Conservation (phyloP, 2,888 invertebrate species). For the Aphodius granarius region DNA sequence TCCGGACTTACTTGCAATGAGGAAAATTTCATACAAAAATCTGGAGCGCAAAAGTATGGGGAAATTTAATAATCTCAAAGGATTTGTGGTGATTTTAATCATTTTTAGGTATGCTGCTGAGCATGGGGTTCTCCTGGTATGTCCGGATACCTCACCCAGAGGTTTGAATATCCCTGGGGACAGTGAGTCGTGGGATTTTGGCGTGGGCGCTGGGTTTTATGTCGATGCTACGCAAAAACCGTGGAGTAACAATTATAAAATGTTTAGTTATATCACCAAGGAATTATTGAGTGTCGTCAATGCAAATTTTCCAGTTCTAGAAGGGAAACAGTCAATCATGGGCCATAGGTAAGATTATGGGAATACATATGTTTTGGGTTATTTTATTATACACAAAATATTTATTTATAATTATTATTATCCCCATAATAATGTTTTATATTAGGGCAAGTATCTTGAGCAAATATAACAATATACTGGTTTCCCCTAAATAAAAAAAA, state of each 20-base stretch:
- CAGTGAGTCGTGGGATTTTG: constrained; percentile 92
- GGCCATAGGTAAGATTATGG: constrained; percentile 69
- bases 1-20: constrained; percentile 94
- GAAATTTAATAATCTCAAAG: background rate
- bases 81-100: background rate
- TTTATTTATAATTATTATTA: no score
- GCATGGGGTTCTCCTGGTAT: constrained; percentile 83
- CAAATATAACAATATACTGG: no score
- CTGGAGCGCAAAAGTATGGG: constrained; percentile 81
- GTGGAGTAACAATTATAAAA: constrained; percentile 90
- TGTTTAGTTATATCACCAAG: constrained; percentile 92
- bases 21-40: constrained; percentile 93
- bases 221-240: constrained; percentile 89
- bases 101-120: constrained; percentile 73
- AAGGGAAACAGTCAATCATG: constrained; percentile 72
- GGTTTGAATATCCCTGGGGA: constrained; percentile 88
- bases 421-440: no score
- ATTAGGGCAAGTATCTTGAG: no score
- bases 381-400: no score
- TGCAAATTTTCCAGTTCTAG: constrained; percentile 69
- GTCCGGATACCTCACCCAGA: constrained; percentile 95
- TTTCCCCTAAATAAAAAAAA: no score
- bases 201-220: constrained; percentile 94
- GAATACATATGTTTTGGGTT: no score
- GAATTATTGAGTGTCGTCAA: constrained; percentile 79